Conservation (phyloP, 2,888 invertebrate species). For the Microdon myrmicae region DNA sequence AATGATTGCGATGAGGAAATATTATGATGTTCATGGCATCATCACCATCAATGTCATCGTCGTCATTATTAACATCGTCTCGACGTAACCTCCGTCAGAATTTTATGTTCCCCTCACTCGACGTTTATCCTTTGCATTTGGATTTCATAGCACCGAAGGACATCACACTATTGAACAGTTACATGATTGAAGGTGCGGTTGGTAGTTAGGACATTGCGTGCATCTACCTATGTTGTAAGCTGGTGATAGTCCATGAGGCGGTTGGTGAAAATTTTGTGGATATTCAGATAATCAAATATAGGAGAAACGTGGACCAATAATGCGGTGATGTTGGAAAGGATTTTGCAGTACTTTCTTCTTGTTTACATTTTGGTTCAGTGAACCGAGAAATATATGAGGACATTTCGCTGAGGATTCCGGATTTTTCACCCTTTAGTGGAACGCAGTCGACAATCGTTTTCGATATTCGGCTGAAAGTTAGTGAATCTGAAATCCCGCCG, state of each 20-base stretch:
- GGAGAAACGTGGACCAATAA: not conserved
- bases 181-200: constrained; percentile 9
- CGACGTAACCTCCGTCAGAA: constrained; percentile 1
- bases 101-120: constrained; percentile 5
- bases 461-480: constrained; percentile 22
- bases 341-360: constrained; percentile 29
- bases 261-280: constrained; percentile 21
- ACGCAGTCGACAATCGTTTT: too few species aligned
- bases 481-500: constrained; percentile 27
- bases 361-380: constrained; percentile 27
- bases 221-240: constrained; percentile 6
- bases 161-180: constrained; percentile 11
- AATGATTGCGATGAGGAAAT: constrained; percentile 42
- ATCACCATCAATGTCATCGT: constrained; percentile 36
- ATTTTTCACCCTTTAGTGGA: constrained; percentile 9
- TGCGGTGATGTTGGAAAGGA: not conserved
- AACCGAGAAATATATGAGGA: constrained; percentile 30
- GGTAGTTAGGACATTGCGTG: too few species aligned
- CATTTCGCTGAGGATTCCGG: constrained; percentile 25
- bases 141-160: constrained; percentile 13
- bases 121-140: constrained; percentile 22
- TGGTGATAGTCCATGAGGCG: too few species aligned
- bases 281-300: constrained; percentile 33
- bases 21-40: constrained; percentile 42
- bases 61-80: constrained; percentile 5